A percentile compares a stretch with the other conserved stretches of the same genome.
Evolutionary conservation across 2,113 vertebrate genomes (phyloP).

Genomic region (Anarhynchus alexandrinus): DNA sequence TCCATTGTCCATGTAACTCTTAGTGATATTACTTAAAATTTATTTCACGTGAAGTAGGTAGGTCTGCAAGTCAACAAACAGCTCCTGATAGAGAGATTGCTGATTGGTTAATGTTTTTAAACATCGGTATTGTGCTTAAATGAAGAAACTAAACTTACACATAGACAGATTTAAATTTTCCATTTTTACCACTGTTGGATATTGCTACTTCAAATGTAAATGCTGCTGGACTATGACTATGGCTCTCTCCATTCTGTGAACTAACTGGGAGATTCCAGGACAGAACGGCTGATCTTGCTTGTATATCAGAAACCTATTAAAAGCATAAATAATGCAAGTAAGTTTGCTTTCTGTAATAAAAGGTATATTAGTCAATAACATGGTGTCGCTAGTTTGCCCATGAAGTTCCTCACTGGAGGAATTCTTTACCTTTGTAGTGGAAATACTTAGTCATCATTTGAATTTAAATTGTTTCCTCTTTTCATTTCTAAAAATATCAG

Average conservation of each 20-base stretch:
- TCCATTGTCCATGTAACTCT: constrained; percentile 33
- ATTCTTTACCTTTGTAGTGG: constrained; percentile 26
- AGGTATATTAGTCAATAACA: constrained; percentile 55
- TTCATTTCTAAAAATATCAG: neutral
- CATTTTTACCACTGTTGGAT: constrained; percentile 78
- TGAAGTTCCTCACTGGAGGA: constrained; percentile 55
- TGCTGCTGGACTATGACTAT: constrained; percentile 62
- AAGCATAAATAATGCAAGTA: constrained; percentile 65
- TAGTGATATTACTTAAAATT: constrained; percentile 47
- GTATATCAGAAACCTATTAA: constrained; percentile 78
- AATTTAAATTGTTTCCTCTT: neutral
- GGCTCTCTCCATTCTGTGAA: constrained; percentile 68
- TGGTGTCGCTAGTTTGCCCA: constrained; percentile 34
- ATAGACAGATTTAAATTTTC: constrained; percentile 80
- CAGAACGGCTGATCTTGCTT: constrained; percentile 76
- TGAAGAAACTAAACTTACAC: constrained; percentile 74
- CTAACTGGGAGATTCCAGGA: constrained; percentile 75
- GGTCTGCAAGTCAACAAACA: constrained; percentile 57
- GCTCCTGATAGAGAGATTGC: constrained; percentile 44
- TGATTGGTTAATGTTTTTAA: constrained; percentile 35
- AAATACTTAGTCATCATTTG: neutral
- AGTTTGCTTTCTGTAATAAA: constrained; percentile 64
- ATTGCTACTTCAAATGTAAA: constrained; percentile 80
- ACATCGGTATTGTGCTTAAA: constrained; percentile 54
- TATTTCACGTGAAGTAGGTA: constrained; percentile 40